Conservation (phyloP, 2,797 vertebrate genomes). For the Crocodylus rhombifer region DNA sequence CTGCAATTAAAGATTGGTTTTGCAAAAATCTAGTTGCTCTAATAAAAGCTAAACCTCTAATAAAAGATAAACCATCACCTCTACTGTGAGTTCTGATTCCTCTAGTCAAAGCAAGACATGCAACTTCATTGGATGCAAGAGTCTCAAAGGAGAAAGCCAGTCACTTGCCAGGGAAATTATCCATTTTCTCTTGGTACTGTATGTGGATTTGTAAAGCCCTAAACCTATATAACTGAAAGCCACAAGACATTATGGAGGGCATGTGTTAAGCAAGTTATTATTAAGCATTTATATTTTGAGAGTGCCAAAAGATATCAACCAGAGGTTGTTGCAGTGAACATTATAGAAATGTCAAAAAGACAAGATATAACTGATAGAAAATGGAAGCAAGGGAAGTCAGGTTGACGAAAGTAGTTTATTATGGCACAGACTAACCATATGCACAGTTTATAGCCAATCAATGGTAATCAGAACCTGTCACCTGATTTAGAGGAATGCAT, state of each 20-base stretch:
- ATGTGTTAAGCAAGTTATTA: background rate
- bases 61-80: too few species aligned
- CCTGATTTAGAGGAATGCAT: background rate
- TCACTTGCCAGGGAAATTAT: background rate
- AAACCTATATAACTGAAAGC: background rate
- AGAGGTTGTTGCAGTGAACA: background rate
- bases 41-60: too few species aligned
- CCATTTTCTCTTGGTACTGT: too few species aligned
- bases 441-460: background rate
- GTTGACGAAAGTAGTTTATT: background rate
- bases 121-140: background rate
- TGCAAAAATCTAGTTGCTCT: too few species aligned
- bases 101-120: fast-evolving
- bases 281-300: background rate
- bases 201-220: background rate
- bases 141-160: background rate
- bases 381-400: fast-evolving
- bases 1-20: too few species aligned
- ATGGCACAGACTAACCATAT: background rate
- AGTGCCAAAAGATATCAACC: background rate
- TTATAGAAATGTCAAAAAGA: background rate
- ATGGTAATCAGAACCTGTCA: background rate
- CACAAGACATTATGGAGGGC: too few species aligned
- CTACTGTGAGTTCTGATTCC: too few species aligned
- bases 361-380: fast-evolving